Evolutionary conservation across 2,797 vertebrate species (phyloP).

Genomic region (Hipposideros larvatus): DNA sequence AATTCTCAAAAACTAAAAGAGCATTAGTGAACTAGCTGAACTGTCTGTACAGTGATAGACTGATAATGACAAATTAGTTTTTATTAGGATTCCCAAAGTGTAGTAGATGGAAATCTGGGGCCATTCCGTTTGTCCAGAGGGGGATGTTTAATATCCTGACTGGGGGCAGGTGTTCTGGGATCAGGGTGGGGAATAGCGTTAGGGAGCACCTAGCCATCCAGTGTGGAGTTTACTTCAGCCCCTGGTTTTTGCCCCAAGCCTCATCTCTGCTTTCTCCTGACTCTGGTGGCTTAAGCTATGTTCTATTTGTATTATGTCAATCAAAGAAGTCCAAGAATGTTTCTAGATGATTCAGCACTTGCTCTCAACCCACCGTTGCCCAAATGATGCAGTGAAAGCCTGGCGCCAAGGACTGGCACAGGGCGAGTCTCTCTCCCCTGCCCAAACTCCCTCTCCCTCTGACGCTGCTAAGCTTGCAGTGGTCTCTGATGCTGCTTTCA

Average conservation of each 20-base stretch:
- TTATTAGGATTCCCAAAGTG: neutral
- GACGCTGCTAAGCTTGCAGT: neutral
- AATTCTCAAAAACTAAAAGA: neutral
- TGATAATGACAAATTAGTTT: neutral
- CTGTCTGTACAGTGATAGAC: neutral
- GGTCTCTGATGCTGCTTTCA: neutral
- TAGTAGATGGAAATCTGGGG: neutral
- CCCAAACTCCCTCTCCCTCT: neutral
- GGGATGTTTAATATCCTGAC: neutral
- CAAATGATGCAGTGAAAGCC: neutral
- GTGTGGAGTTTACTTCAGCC: neutral
- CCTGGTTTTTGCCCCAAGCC: accelerated
- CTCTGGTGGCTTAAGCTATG: neutral
- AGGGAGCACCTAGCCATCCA: neutral
- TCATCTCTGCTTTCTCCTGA: neutral
- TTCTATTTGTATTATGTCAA: neutral
- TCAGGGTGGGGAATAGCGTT: neutral
- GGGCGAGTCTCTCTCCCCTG: neutral
- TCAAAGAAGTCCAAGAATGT: conserved; percentile 34
- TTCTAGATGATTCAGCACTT: neutral
- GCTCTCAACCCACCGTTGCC: neutral
- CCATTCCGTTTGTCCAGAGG: neutral
- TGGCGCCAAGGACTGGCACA: neutral
- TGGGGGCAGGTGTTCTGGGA: neutral
- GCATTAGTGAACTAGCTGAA: neutral